phyloP scores from a whole-genome alignment of 53 echinoderm and acorn worm genomes.

The Hippasteria phrygiana region DNA sequence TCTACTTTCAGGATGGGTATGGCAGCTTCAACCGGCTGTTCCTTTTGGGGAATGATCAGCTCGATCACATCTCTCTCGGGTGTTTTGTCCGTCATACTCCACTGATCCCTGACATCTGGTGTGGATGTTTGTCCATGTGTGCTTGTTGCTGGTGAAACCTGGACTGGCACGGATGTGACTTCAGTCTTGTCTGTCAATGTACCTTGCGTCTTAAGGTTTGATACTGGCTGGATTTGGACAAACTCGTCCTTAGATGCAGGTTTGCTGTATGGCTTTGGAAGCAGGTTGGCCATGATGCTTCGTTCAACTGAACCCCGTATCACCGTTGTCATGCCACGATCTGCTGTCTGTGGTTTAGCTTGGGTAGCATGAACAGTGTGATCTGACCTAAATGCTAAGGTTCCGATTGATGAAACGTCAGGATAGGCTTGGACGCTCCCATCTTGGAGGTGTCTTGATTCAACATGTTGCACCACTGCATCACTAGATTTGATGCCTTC shows the following conservation, averaged over 20 bases:
- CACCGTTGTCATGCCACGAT: slow-evolving; percentile 57
- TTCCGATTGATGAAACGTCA: slow-evolving; percentile 23
- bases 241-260: slow-evolving; percentile 28
- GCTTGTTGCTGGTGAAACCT: slow-evolving; percentile 43
- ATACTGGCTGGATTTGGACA: slow-evolving; percentile 26
- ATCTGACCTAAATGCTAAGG: background rate
- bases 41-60: slow-evolving; percentile 51
- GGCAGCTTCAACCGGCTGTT: slow-evolving; percentile 35
- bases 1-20: slow-evolving; percentile 45
- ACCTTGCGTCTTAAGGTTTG: slow-evolving; percentile 21
- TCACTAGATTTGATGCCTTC: slow-evolving; percentile 16
- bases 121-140: slow-evolving; percentile 55
- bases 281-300: slow-evolving; percentile 30
- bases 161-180: slow-evolving; percentile 18
- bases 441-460: slow-evolving; percentile 4
- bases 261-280: slow-evolving; percentile 7
- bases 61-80: slow-evolving; percentile 19
- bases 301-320: slow-evolving; percentile 29
- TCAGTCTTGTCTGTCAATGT: slow-evolving; percentile 29
- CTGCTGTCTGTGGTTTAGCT: slow-evolving; percentile 43
- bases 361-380: slow-evolving; percentile 1
- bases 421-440: slow-evolving; percentile 30
- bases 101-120: slow-evolving; percentile 36
- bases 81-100: slow-evolving; percentile 42
- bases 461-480: slow-evolving; percentile 29